These are phyloP conservation scores for Tichodroma muraria DNA, from an alignment of 2,113 vertebrate genomes.

Conservation along the genomic window DNA sequence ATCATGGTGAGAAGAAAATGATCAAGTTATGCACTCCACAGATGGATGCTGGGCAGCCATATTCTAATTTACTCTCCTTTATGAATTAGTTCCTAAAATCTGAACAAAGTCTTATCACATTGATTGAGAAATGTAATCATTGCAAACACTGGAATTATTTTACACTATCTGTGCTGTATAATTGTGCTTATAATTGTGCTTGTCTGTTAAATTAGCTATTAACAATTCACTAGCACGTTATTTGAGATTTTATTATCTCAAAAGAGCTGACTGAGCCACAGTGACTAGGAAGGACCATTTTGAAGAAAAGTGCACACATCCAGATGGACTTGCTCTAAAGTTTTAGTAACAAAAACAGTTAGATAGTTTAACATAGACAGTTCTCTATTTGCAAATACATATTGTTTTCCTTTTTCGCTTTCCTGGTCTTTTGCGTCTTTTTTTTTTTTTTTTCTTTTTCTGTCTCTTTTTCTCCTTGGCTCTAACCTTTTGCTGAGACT, in stretches of 20 bases:
- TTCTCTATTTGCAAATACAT: not conserved
- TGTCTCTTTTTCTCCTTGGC: not conserved
- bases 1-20: not conserved
- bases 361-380: no score
- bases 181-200: no score
- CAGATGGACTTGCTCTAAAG: not conserved
- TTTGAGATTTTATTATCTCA: not conserved
- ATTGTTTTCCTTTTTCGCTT: not conserved
- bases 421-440: not conserved
- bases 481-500: not conserved
- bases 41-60: not conserved
- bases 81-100: not conserved
- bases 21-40: not conserved
- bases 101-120: not conserved
- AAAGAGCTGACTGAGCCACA: not conserved
- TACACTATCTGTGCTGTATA: not conserved
- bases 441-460: no score
- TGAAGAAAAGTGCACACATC: not conserved
- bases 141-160: not conserved
- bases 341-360: no score
- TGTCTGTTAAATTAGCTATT: not conserved
- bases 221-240: not conserved
- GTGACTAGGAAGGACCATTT: not conserved
- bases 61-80: not conserved
- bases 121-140: not conserved